phyloP scores from a whole-genome alignment of 2,797 vertebrate species.

The Aulostomus chinensis region DNA sequence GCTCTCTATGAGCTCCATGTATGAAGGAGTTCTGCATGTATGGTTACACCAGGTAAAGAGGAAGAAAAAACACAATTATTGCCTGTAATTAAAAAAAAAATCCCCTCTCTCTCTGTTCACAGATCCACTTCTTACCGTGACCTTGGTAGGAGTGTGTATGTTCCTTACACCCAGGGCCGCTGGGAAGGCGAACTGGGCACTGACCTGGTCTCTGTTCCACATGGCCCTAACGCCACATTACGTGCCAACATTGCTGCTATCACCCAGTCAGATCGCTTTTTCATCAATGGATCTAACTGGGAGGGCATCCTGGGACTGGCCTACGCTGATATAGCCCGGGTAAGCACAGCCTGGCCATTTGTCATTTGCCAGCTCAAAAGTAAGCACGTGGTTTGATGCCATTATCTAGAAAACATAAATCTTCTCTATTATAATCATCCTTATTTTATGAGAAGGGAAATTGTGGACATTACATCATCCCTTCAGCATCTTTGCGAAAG shows the following conservation, averaged over 20 bases:
- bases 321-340: constrained; percentile 95
- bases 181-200: constrained; percentile 98
- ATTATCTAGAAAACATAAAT: no score
- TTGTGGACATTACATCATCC: no score
- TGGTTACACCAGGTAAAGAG: no score
- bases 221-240: constrained; percentile 92
- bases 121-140: constrained; percentile 91
- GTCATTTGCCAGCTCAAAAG: no score
- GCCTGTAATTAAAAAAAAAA: neutral
- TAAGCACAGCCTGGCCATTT: constrained; percentile 57
- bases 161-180: constrained; percentile 98
- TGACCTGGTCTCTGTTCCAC: constrained; percentile 93
- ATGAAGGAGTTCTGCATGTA: no score
- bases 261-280: constrained; percentile 96
- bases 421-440: no score
- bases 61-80: neutral
- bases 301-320: constrained; percentile 97
- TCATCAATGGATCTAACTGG: constrained; percentile 99
- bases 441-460: no score
- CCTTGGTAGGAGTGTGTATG: constrained; percentile 92
- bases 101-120: neutral
- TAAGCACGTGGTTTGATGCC: no score
- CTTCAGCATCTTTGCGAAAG: no score
- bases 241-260: constrained; percentile 97
- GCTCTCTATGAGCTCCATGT: no score